Base-by-base conservation (phyloP, 2,797 vertebrate species). In the Melanotaenia nigrans region DNA sequence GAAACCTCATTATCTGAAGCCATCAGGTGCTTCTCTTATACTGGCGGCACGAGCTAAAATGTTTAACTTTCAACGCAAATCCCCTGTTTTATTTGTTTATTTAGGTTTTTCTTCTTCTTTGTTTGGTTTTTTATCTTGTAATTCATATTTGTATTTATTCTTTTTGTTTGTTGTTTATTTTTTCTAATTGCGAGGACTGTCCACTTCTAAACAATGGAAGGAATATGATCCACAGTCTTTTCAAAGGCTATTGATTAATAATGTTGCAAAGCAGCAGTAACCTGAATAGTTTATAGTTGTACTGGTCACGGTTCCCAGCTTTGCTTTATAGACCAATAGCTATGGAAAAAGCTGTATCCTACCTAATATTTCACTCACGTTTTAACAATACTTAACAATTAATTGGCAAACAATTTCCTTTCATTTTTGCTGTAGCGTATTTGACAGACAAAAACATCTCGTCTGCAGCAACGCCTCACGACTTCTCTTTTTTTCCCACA, bases 401-500 rank as follows among this genome's bases (percentile, higher is more conserved):
- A 32, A 61, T 40, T 54, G 10, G 71, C 14, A 10, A 30, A 22
- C 18, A 6, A 32, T 70, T 64, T 68, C 5, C 45, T 10, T 24
- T 20, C 58, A n/a, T 67, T 81, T 68, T 71, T 45, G 25, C 5
- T 5, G 28, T 30, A 30, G 28, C 28, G 5, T 51, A 57, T 60
- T 72, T 36, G 36, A 49, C 10, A 24, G n/a, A 24, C 13, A 62
- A 33, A 65, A 56, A 78, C 82, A 72, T 57, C 49, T 64, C 56
- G 80, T 84, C 82, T 86, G 93, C 92, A 84, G 91, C 87, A 92
- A 84, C 93, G 87, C 83, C 88, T 90, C 92, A 90, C 91, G 90
- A 91, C 82, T 91, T 73, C 24, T 69, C 20, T 90, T 87, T 93
- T 36, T 61, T 56, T 54, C 95, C 96, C 96, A 96, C 80, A 94